Percentiles rank a stretch among this genome's conserved stretches.
phyloP scores from a whole-genome alignment of 2,797 vertebrate species.

The Sternarchorhynchus goeldii region DNA sequence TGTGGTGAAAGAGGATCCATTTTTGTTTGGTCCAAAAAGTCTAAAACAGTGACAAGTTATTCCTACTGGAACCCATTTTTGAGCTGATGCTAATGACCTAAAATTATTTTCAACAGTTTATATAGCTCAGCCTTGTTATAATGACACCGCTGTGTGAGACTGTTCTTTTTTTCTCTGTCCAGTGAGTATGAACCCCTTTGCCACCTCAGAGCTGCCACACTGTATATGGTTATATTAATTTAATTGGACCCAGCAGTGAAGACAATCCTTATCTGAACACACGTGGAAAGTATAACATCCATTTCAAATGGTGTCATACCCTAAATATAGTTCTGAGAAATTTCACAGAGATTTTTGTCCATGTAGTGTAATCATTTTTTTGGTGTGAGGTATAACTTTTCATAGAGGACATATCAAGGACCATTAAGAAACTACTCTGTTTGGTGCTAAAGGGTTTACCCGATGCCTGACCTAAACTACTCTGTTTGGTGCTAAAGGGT shows the following conservation, averaged over 20 bases:
- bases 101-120: conserved; percentile 18
- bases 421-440: neutral
- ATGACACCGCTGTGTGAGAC: conserved; percentile 4
- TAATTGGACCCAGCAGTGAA: conserved; percentile 51
- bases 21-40: conserved; percentile 36
- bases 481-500: neutral
- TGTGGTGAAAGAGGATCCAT: conserved; percentile 57
- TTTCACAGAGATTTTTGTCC: neutral
- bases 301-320: conserved; percentile 2
- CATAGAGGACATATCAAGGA: neutral
- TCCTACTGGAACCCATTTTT: conserved; percentile 1
- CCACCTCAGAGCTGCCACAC: conserved; percentile 32
- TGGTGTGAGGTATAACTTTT: neutral
- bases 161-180: conserved; percentile 16
- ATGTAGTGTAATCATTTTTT: neutral
- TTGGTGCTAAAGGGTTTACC: neutral
- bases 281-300: conserved; percentile 17
- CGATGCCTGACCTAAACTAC: neutral
- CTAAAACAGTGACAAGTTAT: conserved; percentile 19
- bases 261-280: conserved; percentile 42
- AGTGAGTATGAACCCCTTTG: conserved; percentile 21
- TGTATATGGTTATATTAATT: conserved; percentile 43
- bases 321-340: neutral
- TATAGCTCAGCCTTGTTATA: conserved; percentile 12
- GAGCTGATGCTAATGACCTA: neutral